Percentiles rank a stretch among this genome's conserved stretches.
Conservation (phyloP, 2,113 vertebrate genomes). For the Meles meles region DNA sequence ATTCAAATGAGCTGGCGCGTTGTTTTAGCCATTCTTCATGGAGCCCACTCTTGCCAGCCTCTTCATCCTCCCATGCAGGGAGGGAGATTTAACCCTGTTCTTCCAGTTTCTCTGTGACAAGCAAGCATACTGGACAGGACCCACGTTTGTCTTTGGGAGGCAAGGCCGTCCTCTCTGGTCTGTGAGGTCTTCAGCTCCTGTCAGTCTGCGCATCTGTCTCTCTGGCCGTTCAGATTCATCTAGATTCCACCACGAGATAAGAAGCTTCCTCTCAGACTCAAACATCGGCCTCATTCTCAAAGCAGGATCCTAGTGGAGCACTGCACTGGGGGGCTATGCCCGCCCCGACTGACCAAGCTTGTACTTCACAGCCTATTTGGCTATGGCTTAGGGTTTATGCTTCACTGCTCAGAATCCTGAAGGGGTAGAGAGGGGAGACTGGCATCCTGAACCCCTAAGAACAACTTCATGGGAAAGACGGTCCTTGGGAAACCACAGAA, state of each 20-base stretch:
- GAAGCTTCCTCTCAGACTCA: neutral
- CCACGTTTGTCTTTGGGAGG: neutral
- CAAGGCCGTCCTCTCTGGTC: neutral
- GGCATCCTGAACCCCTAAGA: neutral
- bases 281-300: neutral
- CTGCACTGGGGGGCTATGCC: neutral
- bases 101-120: neutral
- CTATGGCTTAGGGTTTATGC: slow-evolving; percentile 32
- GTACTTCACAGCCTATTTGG: slow-evolving; percentile 49
- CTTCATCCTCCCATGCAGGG: rapidly evolving
- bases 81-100: neutral
- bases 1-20: rapidly evolving
- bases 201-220: neutral
- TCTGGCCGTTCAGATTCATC: neutral
- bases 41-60: neutral
- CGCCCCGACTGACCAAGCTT: slow-evolving; percentile 60
- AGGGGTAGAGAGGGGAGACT: neutral
- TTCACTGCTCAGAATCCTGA: slow-evolving; percentile 32
- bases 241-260: neutral
- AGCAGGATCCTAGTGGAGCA: neutral
- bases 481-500: neutral
- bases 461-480: neutral
- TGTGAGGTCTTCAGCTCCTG: neutral
- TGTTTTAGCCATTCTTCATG: too few species aligned
- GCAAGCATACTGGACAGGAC: neutral